phyloP scores from a whole-genome alignment of 2,888 invertebrate genomes.

The Cylindroiulus punctatus region DNA sequence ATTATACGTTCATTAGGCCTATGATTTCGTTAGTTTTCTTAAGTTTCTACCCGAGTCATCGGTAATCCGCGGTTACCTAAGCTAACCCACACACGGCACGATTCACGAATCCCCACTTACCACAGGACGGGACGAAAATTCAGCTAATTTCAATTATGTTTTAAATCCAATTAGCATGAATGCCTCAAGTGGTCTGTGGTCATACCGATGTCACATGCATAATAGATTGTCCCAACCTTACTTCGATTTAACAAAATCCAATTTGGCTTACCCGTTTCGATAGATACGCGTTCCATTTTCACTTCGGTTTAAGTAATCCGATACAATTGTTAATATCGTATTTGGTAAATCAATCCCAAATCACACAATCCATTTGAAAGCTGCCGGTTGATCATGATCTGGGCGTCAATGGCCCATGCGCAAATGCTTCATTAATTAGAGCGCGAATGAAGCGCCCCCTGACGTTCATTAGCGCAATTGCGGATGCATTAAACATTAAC shows the following conservation, averaged over 20 bases:
- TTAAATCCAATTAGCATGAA: too few species aligned
- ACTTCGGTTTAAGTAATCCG: neutral
- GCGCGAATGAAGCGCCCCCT: neutral
- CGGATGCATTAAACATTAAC: neutral
- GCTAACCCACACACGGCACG: neutral
- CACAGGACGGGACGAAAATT: too few species aligned
- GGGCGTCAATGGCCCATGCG: slow-evolving; percentile 38
- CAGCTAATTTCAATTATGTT: too few species aligned
- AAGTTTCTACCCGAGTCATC: neutral
- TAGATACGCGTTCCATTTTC: neutral
- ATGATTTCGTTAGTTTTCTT: neutral
- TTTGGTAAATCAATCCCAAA: slow-evolving; percentile 2
- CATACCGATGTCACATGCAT: too few species aligned
- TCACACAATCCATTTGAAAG: neutral
- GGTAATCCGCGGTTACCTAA: neutral
- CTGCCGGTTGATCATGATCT: slow-evolving; percentile 15
- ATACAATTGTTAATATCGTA: neutral
- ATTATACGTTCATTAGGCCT: too few species aligned
- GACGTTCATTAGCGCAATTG: neutral
- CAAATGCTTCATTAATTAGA: slow-evolving; percentile 7
- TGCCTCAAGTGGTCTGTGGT: too few species aligned
- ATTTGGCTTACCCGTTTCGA: neutral
- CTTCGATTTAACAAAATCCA: neutral
- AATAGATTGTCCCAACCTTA: neutral
- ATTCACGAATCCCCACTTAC: neutral